Base-by-base conservation (phyloP, 2,888 invertebrate species). In the Hirudinaria manillensis region DNA sequence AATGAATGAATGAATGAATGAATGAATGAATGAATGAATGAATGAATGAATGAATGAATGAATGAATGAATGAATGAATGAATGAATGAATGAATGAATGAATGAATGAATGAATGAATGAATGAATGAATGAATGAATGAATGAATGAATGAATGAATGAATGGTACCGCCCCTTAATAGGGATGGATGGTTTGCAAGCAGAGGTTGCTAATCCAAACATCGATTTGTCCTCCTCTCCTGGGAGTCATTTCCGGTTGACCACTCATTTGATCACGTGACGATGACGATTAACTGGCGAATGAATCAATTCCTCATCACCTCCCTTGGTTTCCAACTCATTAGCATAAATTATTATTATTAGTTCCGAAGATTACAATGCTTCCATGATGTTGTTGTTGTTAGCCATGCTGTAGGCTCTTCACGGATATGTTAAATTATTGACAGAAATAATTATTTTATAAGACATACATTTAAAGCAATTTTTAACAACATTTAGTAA, bases 241-340 rank as follows among this genome's bases (percentile, higher is more conserved):
- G 29, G 19, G 61, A 61, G 61, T 29, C 61, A 61, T 61, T 61
- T 61, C 61, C 61, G 61, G 61, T 29, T 61, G 61, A 29, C 29
- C 61, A 29, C 24, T 61, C 61, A 61, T 24, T 61, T 61, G 61
- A 61, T 61, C 61, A 61, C 24, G 61, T 61, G 61, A 61, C 61
- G n/a, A 29, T 61, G 61, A n/a, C 61, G n/a, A 61, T 61, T 19
- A 61, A 3, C 24, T 61, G 10, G 19, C 21, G 29, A 61, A 61
- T 61, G 29, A 61, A 61, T 61, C 61, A 61, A 27, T 24, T 27
- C 61, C 61, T 61, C 61, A 61, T 61, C 45, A 45, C 13, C 45
- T 16, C 16, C 45, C 3, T 16, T 16, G 45, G 45, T 16, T 16
- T 45, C 13, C 32, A 45, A 10, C 45, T 45, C 45, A 45, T 45